Evolutionary conservation across 2,797 vertebrate species (phyloP).

Genomic region (Ispidina picta): DNA sequence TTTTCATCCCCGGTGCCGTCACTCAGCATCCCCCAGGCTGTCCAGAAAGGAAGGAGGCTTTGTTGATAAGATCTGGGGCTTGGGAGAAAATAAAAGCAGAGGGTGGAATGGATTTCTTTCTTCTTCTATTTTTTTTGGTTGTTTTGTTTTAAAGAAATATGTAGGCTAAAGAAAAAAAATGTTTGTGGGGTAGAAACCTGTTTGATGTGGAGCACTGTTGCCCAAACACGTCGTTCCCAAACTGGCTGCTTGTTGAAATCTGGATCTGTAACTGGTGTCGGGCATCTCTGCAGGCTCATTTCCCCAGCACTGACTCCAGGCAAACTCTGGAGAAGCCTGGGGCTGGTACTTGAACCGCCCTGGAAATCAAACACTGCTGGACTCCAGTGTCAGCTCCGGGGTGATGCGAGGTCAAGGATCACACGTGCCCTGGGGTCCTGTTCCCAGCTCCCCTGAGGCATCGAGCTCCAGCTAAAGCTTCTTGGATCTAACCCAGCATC

Average conservation of each 20-base stretch:
- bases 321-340: neutral
- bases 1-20: neutral
- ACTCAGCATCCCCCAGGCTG: neutral
- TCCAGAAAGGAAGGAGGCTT: neutral
- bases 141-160: neutral
- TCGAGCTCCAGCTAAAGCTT: fast-evolving
- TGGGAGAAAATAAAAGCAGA: neutral
- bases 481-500: neutral
- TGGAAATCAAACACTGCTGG: neutral
- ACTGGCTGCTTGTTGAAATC: neutral
- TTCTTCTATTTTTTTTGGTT: neutral
- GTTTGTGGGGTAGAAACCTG: neutral
- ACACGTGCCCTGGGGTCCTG: neutral
- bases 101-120: neutral
- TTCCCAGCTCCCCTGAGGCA: fast-evolving
- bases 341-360: neutral
- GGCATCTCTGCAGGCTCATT: neutral
- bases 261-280: neutral
- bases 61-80: neutral
- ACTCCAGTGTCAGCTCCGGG: neutral
- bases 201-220: neutral
- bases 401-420: neutral
- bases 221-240: neutral
- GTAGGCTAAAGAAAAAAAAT: neutral
- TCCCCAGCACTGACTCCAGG: fast-evolving